These are phyloP conservation scores for Heterochromis multidens DNA, from an alignment of 2,113 vertebrate species.

Conservation along the genomic window DNA sequence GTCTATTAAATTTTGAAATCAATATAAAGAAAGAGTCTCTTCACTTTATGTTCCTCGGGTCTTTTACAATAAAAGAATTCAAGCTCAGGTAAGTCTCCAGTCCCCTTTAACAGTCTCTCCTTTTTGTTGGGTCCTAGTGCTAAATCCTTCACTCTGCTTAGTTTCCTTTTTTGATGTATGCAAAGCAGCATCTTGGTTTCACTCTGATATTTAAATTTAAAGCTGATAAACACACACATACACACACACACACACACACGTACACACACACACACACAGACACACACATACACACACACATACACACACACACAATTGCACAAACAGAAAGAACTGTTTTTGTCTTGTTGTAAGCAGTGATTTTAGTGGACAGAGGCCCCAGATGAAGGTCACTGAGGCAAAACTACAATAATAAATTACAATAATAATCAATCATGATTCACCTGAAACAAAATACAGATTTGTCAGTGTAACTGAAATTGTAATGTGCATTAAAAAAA, in stretches of 20 bases:
- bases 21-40: background rate
- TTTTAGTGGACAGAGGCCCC: background rate
- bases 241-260: too few relatives aligned
- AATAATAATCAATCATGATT: background rate
- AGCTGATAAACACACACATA: background rate
- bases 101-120: background rate
- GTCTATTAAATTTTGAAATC: background rate
- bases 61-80: background rate
- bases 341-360: background rate
- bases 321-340: background rate
- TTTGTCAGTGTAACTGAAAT: background rate
- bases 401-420: fast-evolving
- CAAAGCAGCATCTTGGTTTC: background rate
- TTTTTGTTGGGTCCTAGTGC: fast-evolving
- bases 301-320: background rate
- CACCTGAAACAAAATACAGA: background rate
- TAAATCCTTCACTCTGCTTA: fast-evolving
- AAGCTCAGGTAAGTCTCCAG: background rate
- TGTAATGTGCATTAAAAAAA: fast-evolving
- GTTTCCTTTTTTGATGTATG: background rate
- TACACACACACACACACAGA: too few relatives aligned
- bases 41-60: background rate
- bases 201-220: background rate
- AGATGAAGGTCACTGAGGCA: background rate
- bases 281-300: background rate